Evolutionary conservation across 2,797 vertebrate genomes (phyloP).

Genomic region (Parauchenoglanis punctatus): DNA sequence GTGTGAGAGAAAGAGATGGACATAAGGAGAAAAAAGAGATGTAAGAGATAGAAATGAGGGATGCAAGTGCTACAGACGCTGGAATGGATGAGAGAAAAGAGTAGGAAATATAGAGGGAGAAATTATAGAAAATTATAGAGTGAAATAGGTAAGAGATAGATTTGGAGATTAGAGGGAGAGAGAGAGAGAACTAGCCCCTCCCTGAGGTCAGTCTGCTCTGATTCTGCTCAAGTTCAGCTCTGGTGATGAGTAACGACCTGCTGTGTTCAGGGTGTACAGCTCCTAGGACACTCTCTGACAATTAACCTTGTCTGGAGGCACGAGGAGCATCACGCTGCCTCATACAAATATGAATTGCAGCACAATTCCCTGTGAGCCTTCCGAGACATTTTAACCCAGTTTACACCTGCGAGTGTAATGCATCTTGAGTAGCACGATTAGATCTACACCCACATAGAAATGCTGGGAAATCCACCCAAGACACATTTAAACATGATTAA

Average conservation of each 20-base stretch:
- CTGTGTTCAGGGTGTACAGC: slow-evolving; percentile 3
- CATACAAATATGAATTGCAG: neutral
- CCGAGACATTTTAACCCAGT: slow-evolving; percentile 17
- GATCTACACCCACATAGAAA: neutral
- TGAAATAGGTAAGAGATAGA: neutral
- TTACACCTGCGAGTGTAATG: slow-evolving; percentile 2
- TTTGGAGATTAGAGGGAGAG: neutral
- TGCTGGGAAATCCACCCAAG: neutral
- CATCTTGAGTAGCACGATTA: slow-evolving; percentile 12
- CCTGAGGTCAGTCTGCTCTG: slow-evolving; percentile 6
- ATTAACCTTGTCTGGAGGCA: slow-evolving; percentile 27
- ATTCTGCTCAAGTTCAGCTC: slow-evolving; percentile 28
- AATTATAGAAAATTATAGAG: neutral
- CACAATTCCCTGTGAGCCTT: neutral
- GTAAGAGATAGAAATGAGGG: slow-evolving; percentile 10
- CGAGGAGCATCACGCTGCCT: neutral
- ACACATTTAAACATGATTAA: neutral
- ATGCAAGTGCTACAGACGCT: neutral
- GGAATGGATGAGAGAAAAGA: neutral
- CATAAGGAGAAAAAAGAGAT: neutral
- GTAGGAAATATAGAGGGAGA: neutral
- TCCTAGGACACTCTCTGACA: slow-evolving; percentile 14
- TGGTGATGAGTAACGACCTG: slow-evolving; percentile 20
- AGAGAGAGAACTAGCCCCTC: neutral
- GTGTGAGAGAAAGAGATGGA: neutral